phyloP scores from a whole-genome alignment of 2,113 vertebrate genomes.

The Gorilla gorilla region DNA sequence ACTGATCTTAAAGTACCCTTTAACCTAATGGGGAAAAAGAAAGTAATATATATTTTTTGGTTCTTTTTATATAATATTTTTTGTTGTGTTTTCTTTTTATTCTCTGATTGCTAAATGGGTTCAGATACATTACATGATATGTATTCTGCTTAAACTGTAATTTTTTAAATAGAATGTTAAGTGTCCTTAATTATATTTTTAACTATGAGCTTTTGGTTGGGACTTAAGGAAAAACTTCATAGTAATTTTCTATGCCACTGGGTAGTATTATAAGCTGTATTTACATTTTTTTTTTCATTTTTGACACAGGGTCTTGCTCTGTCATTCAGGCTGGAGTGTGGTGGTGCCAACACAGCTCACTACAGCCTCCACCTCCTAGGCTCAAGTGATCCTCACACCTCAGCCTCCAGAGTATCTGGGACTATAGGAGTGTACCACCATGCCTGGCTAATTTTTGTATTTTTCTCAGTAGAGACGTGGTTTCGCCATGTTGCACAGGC shows the following conservation, averaged over 20 bases:
- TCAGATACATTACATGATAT: background rate
- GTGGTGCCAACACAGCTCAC: background rate
- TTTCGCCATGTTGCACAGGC: background rate
- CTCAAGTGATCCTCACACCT: background rate
- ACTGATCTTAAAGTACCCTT: background rate
- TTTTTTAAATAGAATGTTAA: background rate
- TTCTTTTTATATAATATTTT: background rate
- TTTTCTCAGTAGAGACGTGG: background rate
- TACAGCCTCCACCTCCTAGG: background rate
- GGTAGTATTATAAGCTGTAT: too few relatives aligned
- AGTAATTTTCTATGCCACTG: background rate
- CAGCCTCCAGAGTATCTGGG: background rate
- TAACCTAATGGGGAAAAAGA: background rate
- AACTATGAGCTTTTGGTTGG: background rate
- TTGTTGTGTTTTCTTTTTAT: background rate
- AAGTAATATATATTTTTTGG: background rate
- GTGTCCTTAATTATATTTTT: constrained; percentile 3
- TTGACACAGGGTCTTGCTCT: background rate
- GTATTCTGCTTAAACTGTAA: background rate
- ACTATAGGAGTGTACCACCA: background rate
- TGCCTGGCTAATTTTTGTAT: background rate
- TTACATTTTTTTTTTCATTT: too few relatives aligned
- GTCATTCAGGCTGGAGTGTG: background rate
- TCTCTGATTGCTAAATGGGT: background rate
- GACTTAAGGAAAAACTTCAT: background rate